Percentiles rank a stretch among this genome's conserved stretches.
Conservation (phyloP, 2,797 vertebrate genomes). For the Danio jaintianensis region DNA sequence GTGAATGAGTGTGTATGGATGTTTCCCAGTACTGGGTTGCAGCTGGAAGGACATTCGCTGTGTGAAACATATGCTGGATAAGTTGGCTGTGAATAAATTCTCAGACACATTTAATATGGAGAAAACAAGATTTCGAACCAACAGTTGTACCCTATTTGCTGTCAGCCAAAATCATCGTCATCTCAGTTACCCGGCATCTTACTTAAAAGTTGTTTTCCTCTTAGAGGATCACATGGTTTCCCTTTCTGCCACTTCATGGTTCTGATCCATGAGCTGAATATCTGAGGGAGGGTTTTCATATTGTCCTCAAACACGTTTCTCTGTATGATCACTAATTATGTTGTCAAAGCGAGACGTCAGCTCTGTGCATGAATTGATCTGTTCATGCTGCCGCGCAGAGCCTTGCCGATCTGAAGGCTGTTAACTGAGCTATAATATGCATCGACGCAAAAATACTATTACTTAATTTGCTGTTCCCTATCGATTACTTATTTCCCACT, state of each 20-base stretch:
- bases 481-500: slow-evolving; percentile 66
- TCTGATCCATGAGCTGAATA: slow-evolving; percentile 45
- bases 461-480: slow-evolving; percentile 71
- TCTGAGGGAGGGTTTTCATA: slow-evolving; percentile 45
- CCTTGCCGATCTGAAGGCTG: slow-evolving; percentile 53
- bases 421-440: slow-evolving; percentile 68
- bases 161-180: background rate
- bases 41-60: too few species aligned
- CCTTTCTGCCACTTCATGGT: slow-evolving; percentile 15
- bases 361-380: slow-evolving; percentile 63
- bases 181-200: background rate
- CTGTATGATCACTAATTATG: slow-evolving; percentile 58
- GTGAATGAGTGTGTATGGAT: too few species aligned
- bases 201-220: slow-evolving; percentile 1
- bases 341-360: slow-evolving; percentile 53
- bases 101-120: too few species aligned
- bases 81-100: too few species aligned
- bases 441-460: slow-evolving; percentile 68
- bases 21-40: too few species aligned
- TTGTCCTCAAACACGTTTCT: slow-evolving; percentile 50
- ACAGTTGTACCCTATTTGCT: slow-evolving; percentile 10
- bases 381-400: slow-evolving; percentile 42
- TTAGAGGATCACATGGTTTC: slow-evolving; percentile 6
- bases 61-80: too few species aligned
- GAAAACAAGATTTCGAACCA: background rate